Conservation (phyloP, 2,113 vertebrate genomes). For the Periophthalmodon schlosseri region DNA sequence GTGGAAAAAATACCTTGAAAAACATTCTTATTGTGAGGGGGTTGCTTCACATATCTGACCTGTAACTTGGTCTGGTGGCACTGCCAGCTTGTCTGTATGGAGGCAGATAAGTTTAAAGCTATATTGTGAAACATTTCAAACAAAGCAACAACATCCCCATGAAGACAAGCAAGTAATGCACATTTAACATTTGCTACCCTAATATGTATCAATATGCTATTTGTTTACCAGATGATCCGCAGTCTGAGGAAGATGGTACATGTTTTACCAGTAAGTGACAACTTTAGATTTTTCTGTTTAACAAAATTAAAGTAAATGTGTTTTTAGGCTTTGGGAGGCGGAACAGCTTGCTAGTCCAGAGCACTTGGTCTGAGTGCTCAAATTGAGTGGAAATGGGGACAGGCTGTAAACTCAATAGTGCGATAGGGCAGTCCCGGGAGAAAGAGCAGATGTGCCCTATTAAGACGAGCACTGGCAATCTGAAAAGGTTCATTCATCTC, state of each 20-base stretch:
- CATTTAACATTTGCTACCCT: no score
- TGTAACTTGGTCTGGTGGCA: no score
- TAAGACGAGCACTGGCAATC: slow-evolving; percentile 1
- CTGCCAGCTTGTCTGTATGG: no score
- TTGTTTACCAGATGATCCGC: slow-evolving; percentile 84
- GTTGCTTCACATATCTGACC: no score
- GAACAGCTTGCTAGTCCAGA: slow-evolving; percentile 9
- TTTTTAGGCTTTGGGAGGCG: slow-evolving; percentile 10
- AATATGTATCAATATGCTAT: slow-evolving; percentile 15
- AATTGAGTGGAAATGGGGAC: slow-evolving; percentile 30
- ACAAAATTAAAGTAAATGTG: neutral
- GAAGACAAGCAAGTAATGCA: no score
- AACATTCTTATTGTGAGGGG: no score
- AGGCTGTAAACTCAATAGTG: slow-evolving; percentile 20
- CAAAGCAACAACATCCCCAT: no score
- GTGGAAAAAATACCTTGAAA: no score
- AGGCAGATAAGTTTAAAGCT: no score
- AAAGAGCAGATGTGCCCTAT: slow-evolving; percentile 23
- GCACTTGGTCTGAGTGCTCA: slow-evolving; percentile 12
- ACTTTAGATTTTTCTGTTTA: neutral
- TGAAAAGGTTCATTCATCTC: neutral
- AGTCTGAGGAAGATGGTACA: slow-evolving; percentile 84
- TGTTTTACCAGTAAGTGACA: slow-evolving; percentile 84
- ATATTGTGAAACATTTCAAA: no score
- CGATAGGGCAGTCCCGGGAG: slow-evolving; percentile 18